Conservation (phyloP, 1,140 invertebrate species). For the Lasioglossum baleicum region DNA sequence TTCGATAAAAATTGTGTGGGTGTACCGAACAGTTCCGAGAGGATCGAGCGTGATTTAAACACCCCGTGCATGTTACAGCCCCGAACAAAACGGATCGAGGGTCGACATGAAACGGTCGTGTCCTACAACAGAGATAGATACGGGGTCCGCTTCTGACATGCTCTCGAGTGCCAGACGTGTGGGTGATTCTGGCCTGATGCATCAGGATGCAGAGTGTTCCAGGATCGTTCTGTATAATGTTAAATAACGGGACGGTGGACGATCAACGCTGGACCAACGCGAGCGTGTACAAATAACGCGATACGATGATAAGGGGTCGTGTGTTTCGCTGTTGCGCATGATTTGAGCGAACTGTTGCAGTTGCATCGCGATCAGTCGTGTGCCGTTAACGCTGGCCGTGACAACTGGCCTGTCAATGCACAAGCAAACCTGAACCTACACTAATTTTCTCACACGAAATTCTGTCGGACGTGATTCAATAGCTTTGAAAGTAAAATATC, state of each 20-base stretch:
- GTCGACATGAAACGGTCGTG: conserved; percentile 51
- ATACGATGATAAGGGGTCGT: conserved; percentile 23
- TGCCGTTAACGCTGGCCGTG: not conserved
- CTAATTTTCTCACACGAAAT: not conserved
- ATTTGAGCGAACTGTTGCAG: conserved; percentile 17
- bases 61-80: not conserved
- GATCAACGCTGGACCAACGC: conserved; percentile 27
- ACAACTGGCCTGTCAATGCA: not conserved
- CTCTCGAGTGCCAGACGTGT: conserved; percentile 16
- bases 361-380: not conserved
- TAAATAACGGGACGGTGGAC: conserved; percentile 40
- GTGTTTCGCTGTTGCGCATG: not conserved
- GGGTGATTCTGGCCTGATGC: conserved; percentile 34
- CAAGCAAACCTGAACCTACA: not conserved
- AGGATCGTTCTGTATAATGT: conserved; percentile 41
- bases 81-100: conserved; percentile 55
- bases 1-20: no score
- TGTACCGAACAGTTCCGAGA: no score
- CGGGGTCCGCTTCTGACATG: conserved; percentile 39
- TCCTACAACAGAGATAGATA: conserved; percentile 60
- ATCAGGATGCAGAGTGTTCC: conserved; percentile 18
- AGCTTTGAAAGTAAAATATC: no score
- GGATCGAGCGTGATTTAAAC: no score
- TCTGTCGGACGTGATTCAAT: no score
- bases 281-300: conserved; percentile 44